Conservation (phyloP, 2,113 vertebrate genomes). For the Cyprinodon variegatus region DNA sequence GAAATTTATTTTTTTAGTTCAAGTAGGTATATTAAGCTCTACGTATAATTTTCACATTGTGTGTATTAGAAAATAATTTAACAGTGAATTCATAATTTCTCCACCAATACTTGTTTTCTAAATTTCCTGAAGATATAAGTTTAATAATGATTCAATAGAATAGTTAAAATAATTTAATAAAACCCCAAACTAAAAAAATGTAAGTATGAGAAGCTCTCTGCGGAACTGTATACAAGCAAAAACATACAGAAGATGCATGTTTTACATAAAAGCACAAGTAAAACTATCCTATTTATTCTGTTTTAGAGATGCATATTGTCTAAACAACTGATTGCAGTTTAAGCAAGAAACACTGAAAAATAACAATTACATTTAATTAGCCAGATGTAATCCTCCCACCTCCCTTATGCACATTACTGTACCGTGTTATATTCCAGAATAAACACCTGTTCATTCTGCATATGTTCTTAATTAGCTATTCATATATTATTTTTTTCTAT, state of each 20-base stretch:
- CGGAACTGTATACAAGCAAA: not conserved
- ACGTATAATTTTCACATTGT: not conserved
- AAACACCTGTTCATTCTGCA: not conserved
- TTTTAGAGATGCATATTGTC: not conserved
- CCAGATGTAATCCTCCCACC: conserved; percentile 1
- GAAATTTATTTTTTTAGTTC: no score
- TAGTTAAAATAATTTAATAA: no score
- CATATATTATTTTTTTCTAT: not conserved
- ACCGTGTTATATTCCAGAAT: conserved; percentile 1
- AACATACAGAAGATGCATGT: no score
- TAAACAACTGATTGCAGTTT: conserved; percentile 5
- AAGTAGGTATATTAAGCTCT: no score
- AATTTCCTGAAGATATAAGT: not conserved
- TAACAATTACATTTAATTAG: conserved; percentile 6
- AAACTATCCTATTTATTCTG: not conserved
- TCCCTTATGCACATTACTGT: not conserved
- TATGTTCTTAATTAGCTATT: not conserved
- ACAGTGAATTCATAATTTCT: not conserved
- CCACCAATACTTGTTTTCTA: not conserved
- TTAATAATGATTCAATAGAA: not conserved
- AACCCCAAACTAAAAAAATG: not conserved
- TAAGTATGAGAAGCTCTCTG: not conserved
- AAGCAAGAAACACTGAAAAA: conserved; percentile 3
- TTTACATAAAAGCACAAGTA: conserved; percentile 7
- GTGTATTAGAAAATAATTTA: not conserved